phyloP scores from a whole-genome alignment of 2,113 vertebrate species.

The Desmodus rotundus region DNA sequence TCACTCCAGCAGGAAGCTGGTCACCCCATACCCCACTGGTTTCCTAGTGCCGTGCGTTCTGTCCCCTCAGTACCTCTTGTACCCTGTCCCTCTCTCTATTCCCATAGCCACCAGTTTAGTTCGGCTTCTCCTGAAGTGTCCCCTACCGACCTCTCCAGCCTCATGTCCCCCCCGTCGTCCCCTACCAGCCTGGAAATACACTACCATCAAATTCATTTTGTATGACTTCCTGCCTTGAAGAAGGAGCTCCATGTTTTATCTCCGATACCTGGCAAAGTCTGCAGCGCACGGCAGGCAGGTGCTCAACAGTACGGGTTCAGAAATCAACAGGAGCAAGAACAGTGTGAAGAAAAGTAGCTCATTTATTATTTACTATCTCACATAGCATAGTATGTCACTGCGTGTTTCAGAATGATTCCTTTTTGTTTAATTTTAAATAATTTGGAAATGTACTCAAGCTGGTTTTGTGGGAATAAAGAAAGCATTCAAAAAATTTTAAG shows the following conservation, averaged over 20 bases:
- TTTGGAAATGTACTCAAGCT: not conserved
- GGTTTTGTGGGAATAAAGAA: not conserved
- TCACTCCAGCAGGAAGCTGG: not conserved
- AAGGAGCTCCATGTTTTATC: not conserved
- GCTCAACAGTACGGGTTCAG: not conserved
- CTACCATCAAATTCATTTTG: not conserved
- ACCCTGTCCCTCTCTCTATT: not conserved
- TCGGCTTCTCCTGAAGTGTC: not conserved
- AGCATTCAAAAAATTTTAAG: not conserved
- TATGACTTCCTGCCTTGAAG: not conserved
- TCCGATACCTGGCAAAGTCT: not conserved
- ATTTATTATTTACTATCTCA: not conserved
- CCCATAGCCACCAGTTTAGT: not conserved
- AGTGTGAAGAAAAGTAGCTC: not conserved
- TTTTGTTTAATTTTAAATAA: slow-evolving; percentile 26
- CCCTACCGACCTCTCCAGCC: not conserved
- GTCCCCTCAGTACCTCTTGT: not conserved
- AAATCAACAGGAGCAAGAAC: not conserved
- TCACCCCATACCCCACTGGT: not conserved
- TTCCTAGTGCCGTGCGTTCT: not conserved
- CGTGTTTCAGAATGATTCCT: not conserved
- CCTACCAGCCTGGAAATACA: not conserved
- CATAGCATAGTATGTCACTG: not conserved
- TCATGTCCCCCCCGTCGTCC: not conserved
- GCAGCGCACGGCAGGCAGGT: not conserved